phyloP scores from a whole-genome alignment of 2,113 vertebrate genomes.

The Dipodomys merriami region DNA sequence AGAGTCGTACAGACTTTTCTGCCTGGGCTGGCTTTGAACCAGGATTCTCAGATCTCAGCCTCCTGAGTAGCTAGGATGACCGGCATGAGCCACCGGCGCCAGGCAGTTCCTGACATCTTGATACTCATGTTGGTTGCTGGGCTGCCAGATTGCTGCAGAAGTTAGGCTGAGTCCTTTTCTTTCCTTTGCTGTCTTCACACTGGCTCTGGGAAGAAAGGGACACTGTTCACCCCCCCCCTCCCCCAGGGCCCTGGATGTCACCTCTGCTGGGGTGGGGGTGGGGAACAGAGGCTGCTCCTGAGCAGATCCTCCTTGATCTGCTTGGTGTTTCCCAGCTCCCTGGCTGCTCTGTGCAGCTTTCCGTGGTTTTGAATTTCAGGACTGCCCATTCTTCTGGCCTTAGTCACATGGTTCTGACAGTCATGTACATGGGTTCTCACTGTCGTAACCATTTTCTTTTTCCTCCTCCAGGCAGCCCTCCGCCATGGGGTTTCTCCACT shows the following conservation, averaged over 20 bases:
- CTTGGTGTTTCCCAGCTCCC: accelerated
- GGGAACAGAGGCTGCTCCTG: neutral
- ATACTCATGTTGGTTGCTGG: neutral
- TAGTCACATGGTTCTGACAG: accelerated
- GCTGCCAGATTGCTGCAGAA: neutral
- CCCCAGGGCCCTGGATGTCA: neutral
- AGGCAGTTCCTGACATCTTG: neutral
- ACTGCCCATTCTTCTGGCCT: neutral
- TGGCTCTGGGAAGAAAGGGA: neutral
- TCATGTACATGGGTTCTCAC: neutral
- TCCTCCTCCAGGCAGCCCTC: neutral
- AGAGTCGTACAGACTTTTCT: too few species aligned
- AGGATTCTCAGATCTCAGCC: too few species aligned
- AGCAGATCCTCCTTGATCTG: neutral
- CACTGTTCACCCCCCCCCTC: neutral
- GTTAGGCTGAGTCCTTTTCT: neutral
- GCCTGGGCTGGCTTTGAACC: too few species aligned
- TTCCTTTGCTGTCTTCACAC: neutral
- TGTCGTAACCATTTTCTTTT: neutral
- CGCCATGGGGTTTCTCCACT: neutral
- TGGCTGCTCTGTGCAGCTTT: neutral
- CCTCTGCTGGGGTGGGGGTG: too few species aligned
- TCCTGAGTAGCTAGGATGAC: too few species aligned
- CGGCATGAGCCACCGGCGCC: too few species aligned
- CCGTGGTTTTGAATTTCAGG: neutral